Evolutionary conservation across 2,888 invertebrate species (phyloP).

Genomic region (Tinea pellionella): DNA sequence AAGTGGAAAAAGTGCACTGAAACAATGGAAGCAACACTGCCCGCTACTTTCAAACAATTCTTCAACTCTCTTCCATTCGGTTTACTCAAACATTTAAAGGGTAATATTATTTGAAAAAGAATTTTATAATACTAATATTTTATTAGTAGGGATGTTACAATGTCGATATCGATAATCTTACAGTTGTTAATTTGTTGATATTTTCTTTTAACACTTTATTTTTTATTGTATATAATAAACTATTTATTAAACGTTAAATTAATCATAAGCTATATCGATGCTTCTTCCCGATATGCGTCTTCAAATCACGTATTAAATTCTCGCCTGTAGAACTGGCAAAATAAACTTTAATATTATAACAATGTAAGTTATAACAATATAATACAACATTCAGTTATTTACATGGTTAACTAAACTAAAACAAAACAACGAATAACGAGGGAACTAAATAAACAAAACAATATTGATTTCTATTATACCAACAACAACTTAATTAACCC

Average conservation of each 20-base stretch:
- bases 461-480: slow-evolving; percentile 48
- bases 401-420: not conserved
- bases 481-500: slow-evolving; percentile 51
- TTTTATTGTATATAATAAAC: no score
- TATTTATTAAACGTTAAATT: no score
- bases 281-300: no score
- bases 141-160: no score
- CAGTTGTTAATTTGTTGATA: no score
- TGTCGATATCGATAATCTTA: no score
- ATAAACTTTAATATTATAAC: no score
- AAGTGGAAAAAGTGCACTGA: slow-evolving; percentile 12
- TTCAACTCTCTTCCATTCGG: not conserved
- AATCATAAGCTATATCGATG: no score
- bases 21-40: not conserved
- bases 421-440: slow-evolving; percentile 28
- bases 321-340: no score
- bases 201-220: no score
- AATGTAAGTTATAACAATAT: not conserved
- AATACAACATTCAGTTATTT: not conserved
- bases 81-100: slow-evolving; percentile 6
- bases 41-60: slow-evolving; percentile 4
- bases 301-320: no score
- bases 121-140: not conserved
- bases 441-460: slow-evolving; percentile 43
- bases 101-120: slow-evolving; percentile 4